Conservation (phyloP, 2,888 invertebrate genomes). For the Argyresthia goedartella region DNA sequence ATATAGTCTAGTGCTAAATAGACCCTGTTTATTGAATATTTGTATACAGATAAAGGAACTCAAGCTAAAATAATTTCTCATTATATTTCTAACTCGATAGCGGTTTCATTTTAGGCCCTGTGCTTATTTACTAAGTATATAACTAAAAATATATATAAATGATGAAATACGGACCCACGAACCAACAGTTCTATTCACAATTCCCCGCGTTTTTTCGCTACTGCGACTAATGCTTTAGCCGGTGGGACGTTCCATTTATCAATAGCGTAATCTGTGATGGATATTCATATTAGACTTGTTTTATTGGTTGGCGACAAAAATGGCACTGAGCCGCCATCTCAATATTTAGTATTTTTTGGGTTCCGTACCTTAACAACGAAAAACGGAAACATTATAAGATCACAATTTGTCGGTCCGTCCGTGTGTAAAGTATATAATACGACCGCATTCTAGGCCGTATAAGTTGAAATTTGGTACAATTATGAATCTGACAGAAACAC, state of each 20-base stretch:
- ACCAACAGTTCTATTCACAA: not conserved
- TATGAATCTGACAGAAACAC: too few species aligned
- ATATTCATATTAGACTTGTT: constrained; percentile 55
- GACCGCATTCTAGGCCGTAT: too few species aligned
- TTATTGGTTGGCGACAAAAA: constrained; percentile 24
- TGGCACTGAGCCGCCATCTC: constrained; percentile 27
- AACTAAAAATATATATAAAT: not conserved
- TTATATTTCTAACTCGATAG: not conserved
- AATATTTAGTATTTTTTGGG: not conserved
- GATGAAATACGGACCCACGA: not conserved
- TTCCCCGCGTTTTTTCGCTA: constrained; percentile 29
- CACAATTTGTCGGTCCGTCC: too few species aligned
- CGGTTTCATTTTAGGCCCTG: not conserved
- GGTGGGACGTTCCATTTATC: constrained; percentile 53
- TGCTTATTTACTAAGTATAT: too few species aligned
- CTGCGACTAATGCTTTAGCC: constrained; percentile 37
- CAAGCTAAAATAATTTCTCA: not conserved
- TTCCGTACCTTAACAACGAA: too few species aligned
- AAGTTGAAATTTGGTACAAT: too few species aligned
- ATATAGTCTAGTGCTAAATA: too few species aligned
- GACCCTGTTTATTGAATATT: too few species aligned
- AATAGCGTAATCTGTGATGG: constrained; percentile 59
- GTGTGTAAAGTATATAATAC: too few species aligned
- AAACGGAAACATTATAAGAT: too few species aligned
- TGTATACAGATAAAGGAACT: too few species aligned